Evolutionary conservation across 2,797 vertebrate genomes (phyloP), one percentile per base, ranked within the genome.

Genomic region (Rhynchonycteris naso): DNA sequence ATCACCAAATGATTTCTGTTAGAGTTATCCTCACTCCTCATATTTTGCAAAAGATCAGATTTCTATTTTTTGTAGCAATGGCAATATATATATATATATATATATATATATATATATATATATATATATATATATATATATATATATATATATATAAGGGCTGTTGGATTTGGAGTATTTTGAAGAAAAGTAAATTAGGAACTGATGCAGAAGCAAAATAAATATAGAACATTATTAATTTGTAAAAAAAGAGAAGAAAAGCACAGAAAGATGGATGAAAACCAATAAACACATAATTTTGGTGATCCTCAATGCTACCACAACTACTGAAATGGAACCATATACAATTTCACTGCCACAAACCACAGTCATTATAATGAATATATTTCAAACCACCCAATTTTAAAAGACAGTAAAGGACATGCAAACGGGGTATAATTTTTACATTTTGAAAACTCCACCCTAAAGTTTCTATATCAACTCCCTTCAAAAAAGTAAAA

Each of bases 131-230:
- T 65, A 35, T 84, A 68, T 24, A 35, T 65, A 35, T 84, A 68
- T 24, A 35, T 65, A 35, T 84, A 68, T 24, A 35, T 65, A 35
- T 84, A 35, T 84, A 1, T 66, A 72, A 92, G 28, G 18, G 10
- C 9, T 71, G 50, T 82, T 84, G 58, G 14, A 69, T 68, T 66
- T 93, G 47, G 24, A 3, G 2, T 79, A 81, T 81, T 88, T 61
- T 82, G 35, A 91, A 75, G 30, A 82, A 96, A 88, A 75, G 33
- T 71, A 81, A 71, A 82, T 79, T 94, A 56, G 61, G 50, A 84
- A 94, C 26, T 94, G 54, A 84, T 35, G 4, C 15, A 65, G 72
- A 92, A 84, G 15, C 16, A 76, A 94, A 94, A 22, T 59, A 88
- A 33, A 22, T 88, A 84, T 4, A 91, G 50, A 75, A 66, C 47